Conservation (phyloP, 1,140 invertebrate species). For the Drosophila grimshawi region DNA sequence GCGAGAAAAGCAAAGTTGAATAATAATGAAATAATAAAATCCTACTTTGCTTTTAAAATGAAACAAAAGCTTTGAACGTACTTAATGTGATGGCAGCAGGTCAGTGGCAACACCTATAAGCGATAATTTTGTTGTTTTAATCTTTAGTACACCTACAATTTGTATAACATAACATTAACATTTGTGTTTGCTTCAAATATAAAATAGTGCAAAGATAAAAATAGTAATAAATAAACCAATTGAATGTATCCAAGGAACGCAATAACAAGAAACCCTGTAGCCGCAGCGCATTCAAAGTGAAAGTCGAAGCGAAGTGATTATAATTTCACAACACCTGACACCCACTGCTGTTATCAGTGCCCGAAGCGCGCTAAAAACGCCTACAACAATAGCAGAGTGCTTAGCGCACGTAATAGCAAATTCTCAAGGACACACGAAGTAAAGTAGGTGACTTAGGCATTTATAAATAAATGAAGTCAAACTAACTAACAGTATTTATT, state of each 20-base stretch:
- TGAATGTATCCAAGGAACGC: background rate
- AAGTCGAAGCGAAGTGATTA: constrained; percentile 14
- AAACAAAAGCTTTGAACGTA: constrained; percentile 1
- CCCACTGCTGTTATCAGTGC: constrained; percentile 67
- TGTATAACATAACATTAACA: constrained; percentile 39
- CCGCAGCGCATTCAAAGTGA: constrained; percentile 15
- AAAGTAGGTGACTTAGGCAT: constrained; percentile 49
- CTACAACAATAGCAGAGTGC: constrained; percentile 46
- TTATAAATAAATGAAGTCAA: constrained; percentile 53
- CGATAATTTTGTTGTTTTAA: constrained; percentile 1
- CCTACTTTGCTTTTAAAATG: background rate
- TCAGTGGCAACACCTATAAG: constrained; percentile 10
- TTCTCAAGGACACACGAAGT: constrained; percentile 58
- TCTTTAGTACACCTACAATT: constrained; percentile 2
- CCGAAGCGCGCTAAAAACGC: constrained; percentile 63
- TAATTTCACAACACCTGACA: constrained; percentile 39
- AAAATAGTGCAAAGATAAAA: constrained; percentile 17
- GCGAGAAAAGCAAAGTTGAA: constrained; percentile 38
- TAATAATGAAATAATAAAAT: constrained; percentile 33
- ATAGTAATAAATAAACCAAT: constrained; percentile 39
- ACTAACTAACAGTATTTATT: constrained; percentile 42
- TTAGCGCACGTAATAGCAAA: constrained; percentile 50
- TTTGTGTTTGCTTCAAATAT: constrained; percentile 22
- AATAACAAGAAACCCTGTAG: background rate
- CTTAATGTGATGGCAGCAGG: constrained; percentile 17